These are phyloP conservation scores for Megaceryle torquata DNA, from an alignment of 2,113 vertebrate genomes.

Conservation along the genomic window DNA sequence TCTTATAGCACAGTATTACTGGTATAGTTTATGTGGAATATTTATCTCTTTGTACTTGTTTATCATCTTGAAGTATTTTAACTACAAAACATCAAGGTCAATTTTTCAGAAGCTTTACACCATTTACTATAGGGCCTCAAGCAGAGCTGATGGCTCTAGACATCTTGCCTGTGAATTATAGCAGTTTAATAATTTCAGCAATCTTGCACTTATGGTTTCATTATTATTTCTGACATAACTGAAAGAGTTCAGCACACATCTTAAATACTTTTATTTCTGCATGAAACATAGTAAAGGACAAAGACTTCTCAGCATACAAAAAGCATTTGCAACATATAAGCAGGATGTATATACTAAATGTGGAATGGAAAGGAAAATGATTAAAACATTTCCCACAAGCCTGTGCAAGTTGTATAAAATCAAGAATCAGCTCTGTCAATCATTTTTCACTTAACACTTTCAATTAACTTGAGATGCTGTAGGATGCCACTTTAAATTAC, in stretches of 20 bases:
- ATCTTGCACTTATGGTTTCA: not conserved
- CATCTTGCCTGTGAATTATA: not conserved
- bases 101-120: constrained; percentile 24
- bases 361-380: not conserved
- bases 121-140: not conserved
- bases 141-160: constrained; percentile 4
- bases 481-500: constrained; percentile 57
- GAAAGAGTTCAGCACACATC: not conserved
- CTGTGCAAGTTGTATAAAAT: constrained; percentile 4
- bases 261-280: not conserved
- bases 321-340: not conserved
- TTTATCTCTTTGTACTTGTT: not conserved
- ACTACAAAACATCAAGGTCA: constrained; percentile 27
- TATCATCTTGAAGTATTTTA: constrained; percentile 19
- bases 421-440: constrained; percentile 15
- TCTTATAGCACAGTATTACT: not conserved
- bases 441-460: constrained; percentile 53
- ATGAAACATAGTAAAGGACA: not conserved
- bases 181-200: constrained; percentile 33
- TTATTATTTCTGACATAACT: constrained; percentile 40
- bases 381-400: constrained; percentile 27
- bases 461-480: constrained; percentile 55
- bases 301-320: not conserved
- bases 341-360: not conserved
- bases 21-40: not conserved